Evolutionary conservation across 2,797 vertebrate species (phyloP).

Genomic region (Myripristis murdjan): DNA sequence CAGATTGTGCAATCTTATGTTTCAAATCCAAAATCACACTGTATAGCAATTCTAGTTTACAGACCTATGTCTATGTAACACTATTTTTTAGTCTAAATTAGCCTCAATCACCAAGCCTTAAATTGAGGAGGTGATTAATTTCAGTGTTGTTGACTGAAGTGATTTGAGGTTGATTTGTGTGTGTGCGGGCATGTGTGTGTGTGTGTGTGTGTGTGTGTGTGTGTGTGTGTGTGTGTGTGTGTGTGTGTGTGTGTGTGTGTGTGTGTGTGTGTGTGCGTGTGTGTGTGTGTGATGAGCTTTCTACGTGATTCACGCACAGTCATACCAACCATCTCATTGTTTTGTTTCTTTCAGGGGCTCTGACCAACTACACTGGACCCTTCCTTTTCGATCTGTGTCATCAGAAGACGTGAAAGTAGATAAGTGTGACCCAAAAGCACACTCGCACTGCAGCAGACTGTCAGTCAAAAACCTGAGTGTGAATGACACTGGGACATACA

Average conservation of each 20-base stretch:
- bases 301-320: background rate
- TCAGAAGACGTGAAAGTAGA: constrained; percentile 73
- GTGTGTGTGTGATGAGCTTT: background rate
- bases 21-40: constrained; percentile 12
- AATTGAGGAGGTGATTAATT: background rate
- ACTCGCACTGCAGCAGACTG: constrained; percentile 84
- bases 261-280: background rate
- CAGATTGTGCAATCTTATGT: background rate
- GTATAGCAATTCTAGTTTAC: background rate
- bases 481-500: constrained; percentile 88
- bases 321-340: constrained; percentile 24
- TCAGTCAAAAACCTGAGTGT: constrained; percentile 72
- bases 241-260: too few species aligned
- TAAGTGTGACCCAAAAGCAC: constrained; percentile 63
- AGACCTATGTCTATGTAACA: background rate
- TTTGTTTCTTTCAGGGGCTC: constrained; percentile 83
- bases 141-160: constrained; percentile 9
- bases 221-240: too few species aligned
- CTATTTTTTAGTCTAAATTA: background rate
- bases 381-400: constrained; percentile 47
- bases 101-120: background rate
- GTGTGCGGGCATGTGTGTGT: too few species aligned
- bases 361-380: constrained; percentile 81
- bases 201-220: too few species aligned
- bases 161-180: too few species aligned